Conservation (phyloP, 2,113 vertebrate species). For the Leucopsar rothschildi region DNA sequence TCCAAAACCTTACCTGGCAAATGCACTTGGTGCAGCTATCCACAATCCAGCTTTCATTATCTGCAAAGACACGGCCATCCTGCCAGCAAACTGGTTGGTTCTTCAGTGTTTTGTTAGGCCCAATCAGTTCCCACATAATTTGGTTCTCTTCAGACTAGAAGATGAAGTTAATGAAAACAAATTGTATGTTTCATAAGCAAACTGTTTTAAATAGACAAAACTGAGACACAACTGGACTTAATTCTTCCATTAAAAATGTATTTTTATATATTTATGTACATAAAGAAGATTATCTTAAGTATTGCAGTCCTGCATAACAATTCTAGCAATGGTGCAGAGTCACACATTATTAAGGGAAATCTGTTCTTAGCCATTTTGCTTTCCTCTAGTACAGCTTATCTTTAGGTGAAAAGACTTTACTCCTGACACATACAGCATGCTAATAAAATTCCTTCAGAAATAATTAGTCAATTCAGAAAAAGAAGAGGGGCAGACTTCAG, state of each 20-base stretch:
- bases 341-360: not conserved
- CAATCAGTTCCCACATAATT: conserved; percentile 89
- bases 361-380: not conserved
- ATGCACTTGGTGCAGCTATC: conserved; percentile 96
- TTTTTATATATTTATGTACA: not conserved
- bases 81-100: conserved; percentile 94
- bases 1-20: conserved; percentile 82
- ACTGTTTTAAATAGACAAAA: not conserved
- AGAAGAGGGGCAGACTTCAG: not conserved
- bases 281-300: not conserved
- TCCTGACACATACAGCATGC: not conserved
- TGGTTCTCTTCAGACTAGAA: conserved; percentile 91
- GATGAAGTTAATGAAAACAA: not conserved
- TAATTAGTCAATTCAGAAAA: not conserved
- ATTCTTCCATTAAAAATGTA: not conserved
- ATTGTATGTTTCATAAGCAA: not conserved
- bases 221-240: not conserved
- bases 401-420: not conserved
- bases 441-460: not conserved
- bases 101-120: conserved; percentile 82
- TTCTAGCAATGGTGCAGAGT: not conserved
- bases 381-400: not conserved
- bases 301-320: not conserved
- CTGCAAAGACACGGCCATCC: conserved; percentile 90
- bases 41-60: conserved; percentile 95